Percentiles rank a stretch among this genome's conserved stretches.
These are phyloP conservation scores for Melanotaenia boesemani DNA, from an alignment of 2,797 vertebrate species.

Conservation along the genomic window DNA sequence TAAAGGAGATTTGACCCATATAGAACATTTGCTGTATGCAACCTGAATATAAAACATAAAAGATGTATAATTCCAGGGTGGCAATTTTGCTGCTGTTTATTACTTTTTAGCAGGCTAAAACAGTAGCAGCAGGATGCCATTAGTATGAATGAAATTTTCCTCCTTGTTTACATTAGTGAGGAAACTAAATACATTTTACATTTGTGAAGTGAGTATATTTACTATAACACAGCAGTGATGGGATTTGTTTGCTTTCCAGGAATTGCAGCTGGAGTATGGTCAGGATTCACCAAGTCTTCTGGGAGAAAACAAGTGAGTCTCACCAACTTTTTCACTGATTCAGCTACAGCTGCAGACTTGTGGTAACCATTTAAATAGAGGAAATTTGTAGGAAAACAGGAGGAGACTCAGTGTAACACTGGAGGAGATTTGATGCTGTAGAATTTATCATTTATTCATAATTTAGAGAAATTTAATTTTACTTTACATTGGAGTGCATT, in stretches of 20 bases:
- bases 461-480: neutral
- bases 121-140: constrained; percentile 5
- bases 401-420: neutral
- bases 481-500: constrained; percentile 5
- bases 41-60: neutral
- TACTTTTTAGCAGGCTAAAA: constrained; percentile 8
- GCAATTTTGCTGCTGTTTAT: neutral
- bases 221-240: constrained; percentile 26
- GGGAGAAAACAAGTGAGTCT: constrained; percentile 95
- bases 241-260: constrained; percentile 78
- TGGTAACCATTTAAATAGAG: neutral
- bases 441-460: constrained; percentile 42
- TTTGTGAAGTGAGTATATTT: constrained; percentile 11
- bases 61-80: neutral
- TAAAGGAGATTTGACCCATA: too few relatives aligned
- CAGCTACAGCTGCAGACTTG: neutral
- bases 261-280: constrained; percentile 92
- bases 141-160: constrained; percentile 12
- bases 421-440: constrained; percentile 8
- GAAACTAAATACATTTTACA: constrained; percentile 2
- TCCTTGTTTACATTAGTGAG: neutral
- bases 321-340: neutral
- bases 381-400: neutral
- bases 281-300: constrained; percentile 90
- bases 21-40: neutral